These are phyloP conservation scores for Leistus spinibarbis DNA, from an alignment of 2,888 invertebrate genomes.

Conservation along the genomic window DNA sequence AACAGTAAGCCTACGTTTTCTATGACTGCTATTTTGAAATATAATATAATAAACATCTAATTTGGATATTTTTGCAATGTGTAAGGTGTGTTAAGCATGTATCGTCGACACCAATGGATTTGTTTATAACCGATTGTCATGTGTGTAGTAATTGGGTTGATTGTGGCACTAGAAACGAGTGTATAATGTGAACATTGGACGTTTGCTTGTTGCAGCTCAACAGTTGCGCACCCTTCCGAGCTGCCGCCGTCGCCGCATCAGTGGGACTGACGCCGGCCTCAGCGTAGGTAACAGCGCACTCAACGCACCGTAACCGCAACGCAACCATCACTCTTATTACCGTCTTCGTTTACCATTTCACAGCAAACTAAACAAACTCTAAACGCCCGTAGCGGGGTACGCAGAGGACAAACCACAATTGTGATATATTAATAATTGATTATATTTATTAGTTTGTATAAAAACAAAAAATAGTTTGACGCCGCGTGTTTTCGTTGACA, in stretches of 20 bases:
- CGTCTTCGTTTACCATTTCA: conserved; percentile 29
- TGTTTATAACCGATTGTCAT: background rate
- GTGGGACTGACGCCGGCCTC: conserved; percentile 84
- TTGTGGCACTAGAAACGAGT: background rate
- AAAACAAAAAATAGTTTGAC: conserved; percentile 23
- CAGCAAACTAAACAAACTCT: conserved; percentile 22
- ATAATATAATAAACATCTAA: too few relatives aligned
- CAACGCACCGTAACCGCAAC: conserved; percentile 24
- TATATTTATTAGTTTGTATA: conserved; percentile 22
- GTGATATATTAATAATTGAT: conserved; percentile 33
- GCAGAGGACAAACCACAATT: conserved; percentile 29
- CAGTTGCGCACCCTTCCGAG: conserved; percentile 97
- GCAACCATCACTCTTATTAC: conserved; percentile 41
- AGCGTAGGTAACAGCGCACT: conserved; percentile 52
- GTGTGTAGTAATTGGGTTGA: conserved; percentile 1
- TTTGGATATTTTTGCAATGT: background rate
- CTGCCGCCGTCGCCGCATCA: conserved; percentile 97
- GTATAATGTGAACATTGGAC: background rate
- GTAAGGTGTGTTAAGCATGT: conserved; percentile 3
- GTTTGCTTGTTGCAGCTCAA: conserved; percentile 75
- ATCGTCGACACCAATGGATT: background rate
- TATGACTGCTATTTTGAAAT: background rate
- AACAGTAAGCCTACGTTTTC: background rate
- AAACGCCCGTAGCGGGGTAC: background rate
- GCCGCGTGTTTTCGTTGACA: conserved; percentile 21